phyloP scores from a whole-genome alignment of 2,888 invertebrate species.

The Copidosoma aretas region DNA sequence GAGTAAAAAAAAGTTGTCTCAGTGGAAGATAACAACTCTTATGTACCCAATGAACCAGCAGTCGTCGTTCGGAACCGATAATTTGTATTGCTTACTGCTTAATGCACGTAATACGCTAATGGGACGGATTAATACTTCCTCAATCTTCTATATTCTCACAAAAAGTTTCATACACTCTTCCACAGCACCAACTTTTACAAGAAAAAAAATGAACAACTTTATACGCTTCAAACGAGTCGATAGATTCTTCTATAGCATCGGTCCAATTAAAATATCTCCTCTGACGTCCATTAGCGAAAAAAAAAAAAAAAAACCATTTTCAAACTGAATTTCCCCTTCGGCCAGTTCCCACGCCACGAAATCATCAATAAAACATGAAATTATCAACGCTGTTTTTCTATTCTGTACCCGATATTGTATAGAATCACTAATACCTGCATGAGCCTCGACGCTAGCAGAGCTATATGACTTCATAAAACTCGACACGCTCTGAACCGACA shows the following conservation, averaged over 20 bases:
- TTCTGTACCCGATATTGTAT: too few species aligned
- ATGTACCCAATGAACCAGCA: background rate
- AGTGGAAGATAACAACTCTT: background rate
- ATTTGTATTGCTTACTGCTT: background rate
- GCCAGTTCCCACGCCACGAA: constrained; percentile 35
- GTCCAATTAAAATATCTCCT: background rate
- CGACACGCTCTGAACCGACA: too few species aligned
- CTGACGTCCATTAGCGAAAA: background rate
- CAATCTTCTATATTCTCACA: too few species aligned
- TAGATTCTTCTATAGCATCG: too few species aligned
- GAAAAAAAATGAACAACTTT: too few species aligned
- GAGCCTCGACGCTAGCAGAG: too few species aligned
- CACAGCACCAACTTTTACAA: too few species aligned
- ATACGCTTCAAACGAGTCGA: too few species aligned
- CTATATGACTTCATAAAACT: too few species aligned
- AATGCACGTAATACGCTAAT: background rate
- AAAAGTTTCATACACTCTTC: too few species aligned
- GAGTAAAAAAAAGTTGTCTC: background rate
- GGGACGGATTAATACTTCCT: too few species aligned
- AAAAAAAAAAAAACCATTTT: background rate
- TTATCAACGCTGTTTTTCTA: constrained; percentile 20
- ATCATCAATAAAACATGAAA: constrained; percentile 30
- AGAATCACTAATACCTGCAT: background rate
- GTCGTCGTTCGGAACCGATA: background rate
- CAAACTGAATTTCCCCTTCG: background rate